A percentile compares a stretch with the other conserved stretches of the same genome.
Evolutionary conservation across 2,888 invertebrate species (phyloP).

Genomic region (Cheilosia pagana): DNA sequence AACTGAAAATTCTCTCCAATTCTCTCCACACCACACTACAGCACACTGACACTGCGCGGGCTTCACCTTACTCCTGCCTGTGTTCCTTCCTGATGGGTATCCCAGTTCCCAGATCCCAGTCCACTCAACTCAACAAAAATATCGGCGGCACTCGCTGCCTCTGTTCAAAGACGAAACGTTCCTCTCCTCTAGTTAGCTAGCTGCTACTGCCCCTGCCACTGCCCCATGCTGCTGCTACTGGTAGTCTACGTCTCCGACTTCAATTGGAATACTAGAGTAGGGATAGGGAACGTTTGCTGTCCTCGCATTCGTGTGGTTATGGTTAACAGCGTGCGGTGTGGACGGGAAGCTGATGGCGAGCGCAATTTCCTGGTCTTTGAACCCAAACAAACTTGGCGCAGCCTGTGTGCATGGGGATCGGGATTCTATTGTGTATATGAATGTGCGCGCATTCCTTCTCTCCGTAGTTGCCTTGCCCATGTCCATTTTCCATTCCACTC

Average conservation of each 20-base stretch:
- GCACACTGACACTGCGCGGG: too few species aligned
- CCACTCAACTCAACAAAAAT: background rate
- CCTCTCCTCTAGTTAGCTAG: background rate
- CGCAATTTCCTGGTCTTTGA: conserved; percentile 77
- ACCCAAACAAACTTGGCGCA: conserved; percentile 76
- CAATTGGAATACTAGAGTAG: background rate
- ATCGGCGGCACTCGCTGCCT: conserved; percentile 39
- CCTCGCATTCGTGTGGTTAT: conserved; percentile 53
- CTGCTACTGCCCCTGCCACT: conserved; percentile 1
- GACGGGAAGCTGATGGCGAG: conserved; percentile 56
- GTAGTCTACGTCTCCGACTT: background rate
- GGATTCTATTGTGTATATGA: background rate
- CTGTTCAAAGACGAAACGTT: conserved; percentile 46
- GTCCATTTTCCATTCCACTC: background rate
- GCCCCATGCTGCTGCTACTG: background rate
- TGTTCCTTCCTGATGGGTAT: too few species aligned
- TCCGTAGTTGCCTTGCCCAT: background rate
- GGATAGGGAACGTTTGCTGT: conserved; percentile 24
- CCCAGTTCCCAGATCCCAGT: conserved; percentile 6
- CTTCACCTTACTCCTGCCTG: background rate
- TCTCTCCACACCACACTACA: background rate
- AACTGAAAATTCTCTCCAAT: conserved; percentile 35
- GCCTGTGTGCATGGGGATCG: conserved; percentile 13
- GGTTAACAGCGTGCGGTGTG: background rate
- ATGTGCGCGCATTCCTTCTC: conserved; percentile 57